Base-by-base conservation (phyloP, 1,140 invertebrate species). In the Aphis craccivora region DNA sequence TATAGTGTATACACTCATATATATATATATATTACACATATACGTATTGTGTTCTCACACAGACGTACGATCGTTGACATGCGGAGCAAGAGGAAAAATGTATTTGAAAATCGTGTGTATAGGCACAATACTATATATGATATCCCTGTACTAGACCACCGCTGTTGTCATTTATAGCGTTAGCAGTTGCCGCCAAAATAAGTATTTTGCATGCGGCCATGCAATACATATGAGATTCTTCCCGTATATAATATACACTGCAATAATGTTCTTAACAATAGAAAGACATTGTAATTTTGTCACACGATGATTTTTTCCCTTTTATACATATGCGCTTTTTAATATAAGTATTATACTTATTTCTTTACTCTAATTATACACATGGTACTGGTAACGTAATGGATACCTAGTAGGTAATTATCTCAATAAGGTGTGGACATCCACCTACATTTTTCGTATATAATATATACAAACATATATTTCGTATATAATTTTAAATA, bases 241-340 rank as follows among this genome's bases (percentile, higher is more conserved):
- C 87, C 30, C 48, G 9, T 76, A n/a, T 20, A 51, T 51, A 51
- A 51, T n/a, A 76, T 76, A 76, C 18, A 53, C 22, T 89, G n/a
- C 87, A 45, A 88, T 88, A 53, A 35, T 35, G 30, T 88, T 88
- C 7, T 51, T 37, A 25, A 89, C 48, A 53, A 89, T 89, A 48
- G 87, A 53, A 48, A 35, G n/a, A 53, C 48, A 48, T 87, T 51
- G 86, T 51, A 51, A 88, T 89, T 89, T 53, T 51, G 35, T 89
- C 48, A 89, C 48, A 89, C 87, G n/a, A 53, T 89, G 1, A 37
- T 89, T 53, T 89, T 20, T 20, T 89, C n/a, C 87, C 87, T 89
- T 53, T 23, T 22, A 14, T 53, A 53, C 37, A 87, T 14, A n/a
- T n/a, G n/a, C n/a, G 37, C 3, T 40, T 40, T 40, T 30, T 48